phyloP scores from a whole-genome alignment of 2,888 invertebrate genomes.

The Eupithecia exiguata region DNA sequence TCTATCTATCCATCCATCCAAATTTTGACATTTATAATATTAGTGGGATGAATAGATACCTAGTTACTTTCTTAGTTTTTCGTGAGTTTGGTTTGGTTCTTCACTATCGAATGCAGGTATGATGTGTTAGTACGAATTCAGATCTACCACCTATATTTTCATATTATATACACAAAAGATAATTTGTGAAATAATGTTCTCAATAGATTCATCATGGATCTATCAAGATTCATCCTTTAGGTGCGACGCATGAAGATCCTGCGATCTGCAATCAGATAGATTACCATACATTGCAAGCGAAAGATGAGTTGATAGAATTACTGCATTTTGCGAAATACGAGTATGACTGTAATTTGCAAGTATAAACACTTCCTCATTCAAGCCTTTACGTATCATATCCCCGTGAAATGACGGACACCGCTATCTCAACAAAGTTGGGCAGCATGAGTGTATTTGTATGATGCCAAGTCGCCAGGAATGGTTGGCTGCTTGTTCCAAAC shows the following conservation, averaged over 20 bases:
- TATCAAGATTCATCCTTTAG: no score
- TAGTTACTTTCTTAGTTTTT: no score
- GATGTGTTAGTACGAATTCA: not conserved
- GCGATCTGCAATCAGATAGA: not conserved
- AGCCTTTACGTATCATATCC: no score
- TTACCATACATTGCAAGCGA: not conserved
- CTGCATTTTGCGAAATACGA: not conserved
- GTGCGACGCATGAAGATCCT: no score
- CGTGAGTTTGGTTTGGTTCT: not conserved
- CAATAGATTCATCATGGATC: no score
- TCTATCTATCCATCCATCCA: no score
- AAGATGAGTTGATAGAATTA: not conserved
- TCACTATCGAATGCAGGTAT: not conserved
- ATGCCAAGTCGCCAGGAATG: slow-evolving; percentile 47
- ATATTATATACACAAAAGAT: no score
- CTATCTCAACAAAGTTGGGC: not conserved
- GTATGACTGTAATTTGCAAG: no score
- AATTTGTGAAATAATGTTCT: no score
- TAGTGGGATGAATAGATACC: no score
- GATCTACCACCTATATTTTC: no score
- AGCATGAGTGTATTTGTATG: slow-evolving; percentile 45
- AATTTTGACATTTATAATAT: no score
- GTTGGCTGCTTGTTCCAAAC: slow-evolving; percentile 30
- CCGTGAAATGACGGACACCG: slow-evolving; percentile 5
- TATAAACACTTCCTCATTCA: not conserved